Conservation (phyloP, 2,113 vertebrate genomes). For the Nibea albiflora region DNA sequence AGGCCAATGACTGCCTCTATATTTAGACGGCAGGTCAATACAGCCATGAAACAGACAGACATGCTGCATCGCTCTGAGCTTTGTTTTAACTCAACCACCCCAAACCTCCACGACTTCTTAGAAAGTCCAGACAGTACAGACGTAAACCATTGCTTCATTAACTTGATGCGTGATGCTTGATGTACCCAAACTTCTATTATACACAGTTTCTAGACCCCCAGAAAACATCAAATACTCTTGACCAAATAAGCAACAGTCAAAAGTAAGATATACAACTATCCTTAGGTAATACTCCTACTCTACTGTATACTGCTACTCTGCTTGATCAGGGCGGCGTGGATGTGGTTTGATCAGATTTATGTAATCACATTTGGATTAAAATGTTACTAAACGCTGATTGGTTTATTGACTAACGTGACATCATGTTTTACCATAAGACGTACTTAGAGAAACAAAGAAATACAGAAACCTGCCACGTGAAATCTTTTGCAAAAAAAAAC, state of each 20-base stretch:
- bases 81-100: slow-evolving; percentile 7
- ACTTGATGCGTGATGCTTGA: neutral
- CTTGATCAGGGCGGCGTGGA: too few species aligned
- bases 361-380: neutral
- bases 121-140: neutral
- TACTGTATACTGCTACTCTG: too few species aligned
- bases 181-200: neutral
- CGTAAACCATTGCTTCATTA: neutral
- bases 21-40: slow-evolving; percentile 63
- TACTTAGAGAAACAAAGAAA: neutral
- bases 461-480: neutral
- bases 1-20: slow-evolving; percentile 45
- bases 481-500: neutral
- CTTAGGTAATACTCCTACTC: too few species aligned
- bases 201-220: neutral
- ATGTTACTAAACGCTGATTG: neutral
- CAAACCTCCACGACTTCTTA: neutral
- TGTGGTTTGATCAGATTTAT: neutral
- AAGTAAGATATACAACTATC: neutral
- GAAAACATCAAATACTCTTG: neutral
- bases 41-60: slow-evolving; percentile 5
- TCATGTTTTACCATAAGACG: neutral
- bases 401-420: neutral
- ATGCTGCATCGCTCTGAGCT: neutral
- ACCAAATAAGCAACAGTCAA: neutral